Conservation (phyloP, 2,888 invertebrate genomes). For the Salpingus planirostris region DNA sequence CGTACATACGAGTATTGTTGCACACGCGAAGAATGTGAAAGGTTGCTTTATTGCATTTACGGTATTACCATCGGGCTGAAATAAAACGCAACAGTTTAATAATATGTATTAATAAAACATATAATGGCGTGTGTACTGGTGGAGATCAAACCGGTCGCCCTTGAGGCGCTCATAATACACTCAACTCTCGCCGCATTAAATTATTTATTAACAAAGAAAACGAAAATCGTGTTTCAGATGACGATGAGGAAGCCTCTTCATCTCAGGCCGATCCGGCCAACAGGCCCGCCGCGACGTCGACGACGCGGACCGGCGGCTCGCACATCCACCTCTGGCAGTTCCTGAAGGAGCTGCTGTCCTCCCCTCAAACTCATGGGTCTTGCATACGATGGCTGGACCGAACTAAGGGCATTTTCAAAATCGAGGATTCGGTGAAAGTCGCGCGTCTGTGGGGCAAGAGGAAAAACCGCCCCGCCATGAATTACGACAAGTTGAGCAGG, state of each 20-base stretch:
- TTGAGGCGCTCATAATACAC: conserved; percentile 7
- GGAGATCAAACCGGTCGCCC: conserved; percentile 3
- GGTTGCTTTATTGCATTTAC: no score
- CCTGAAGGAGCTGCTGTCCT: conserved; percentile 85
- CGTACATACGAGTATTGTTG: no score
- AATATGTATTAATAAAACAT: no score
- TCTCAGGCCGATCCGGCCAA: conserved; percentile 22
- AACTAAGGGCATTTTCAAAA: conserved; percentile 93
- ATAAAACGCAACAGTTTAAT: no score
- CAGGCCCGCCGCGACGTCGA: conserved; percentile 30
- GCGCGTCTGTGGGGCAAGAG: conserved; percentile 97
- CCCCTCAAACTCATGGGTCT: conserved; percentile 81
- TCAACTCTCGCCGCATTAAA: no score
- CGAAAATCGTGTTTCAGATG: conserved; percentile 34
- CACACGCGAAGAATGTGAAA: conserved; percentile 9
- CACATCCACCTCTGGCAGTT: conserved; percentile 99
- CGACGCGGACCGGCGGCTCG: conserved; percentile 47
- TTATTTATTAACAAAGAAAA: no score
- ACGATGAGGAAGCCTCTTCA: conserved; percentile 43
- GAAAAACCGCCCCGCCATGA: conserved; percentile 98
- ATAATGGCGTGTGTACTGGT: conserved; percentile 5
- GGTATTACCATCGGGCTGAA: no score
- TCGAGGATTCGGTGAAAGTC: conserved; percentile 95
- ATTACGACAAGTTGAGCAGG: conserved; percentile 96
- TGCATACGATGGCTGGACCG: conserved; percentile 98